Base-by-base conservation (phyloP, 2,888 invertebrate genomes). In the Azorinus chamasolen region DNA sequence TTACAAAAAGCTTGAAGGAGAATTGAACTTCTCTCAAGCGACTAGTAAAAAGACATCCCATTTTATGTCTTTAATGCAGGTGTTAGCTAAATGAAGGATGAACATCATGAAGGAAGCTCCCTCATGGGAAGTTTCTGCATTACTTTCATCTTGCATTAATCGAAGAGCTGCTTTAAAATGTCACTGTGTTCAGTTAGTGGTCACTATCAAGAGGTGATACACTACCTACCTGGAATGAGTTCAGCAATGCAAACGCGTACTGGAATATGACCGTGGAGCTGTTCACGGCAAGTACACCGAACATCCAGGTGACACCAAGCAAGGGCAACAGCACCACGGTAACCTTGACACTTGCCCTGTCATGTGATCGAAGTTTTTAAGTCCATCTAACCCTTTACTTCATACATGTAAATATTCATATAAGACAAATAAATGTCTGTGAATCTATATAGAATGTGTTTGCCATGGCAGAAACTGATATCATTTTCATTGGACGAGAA, bases 231-330 rank as follows among this genome's bases (percentile, higher is more conserved):
- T 88, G 88, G 20, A 87, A 53, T 2, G 88, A 87, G 62, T 86
- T 88, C 37, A 83, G 81, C 20, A 79, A 59, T 10, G 87, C 85
- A 58, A 88, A 88, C 2, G 85, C 43, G 58, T 87, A 87, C 73
- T 87, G 87, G 64, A 87, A 87, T 2, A 80, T 58, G 10, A 86
- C 65, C 12, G 84, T 84, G 6, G 75, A 57, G 8, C 76, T 64
- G 50, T 83, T 83, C 3, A 88, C 79, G 16, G 85, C 78, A 1
- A 85, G 48, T 10, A 88, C 81, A 0, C 88, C 87, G 69, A 87
- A 86, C 55, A 88, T 64, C 88, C 88, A 88, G 0, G 87, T 85
- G 4, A 84, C 46, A 16, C 88, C 88, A 10, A 88, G 73, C 12
- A 87, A 59, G 2, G 88, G 88, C 12, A 87, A 69, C 32, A 88